Conservation (phyloP, 2,113 vertebrate genomes). For the Turnix velox region DNA sequence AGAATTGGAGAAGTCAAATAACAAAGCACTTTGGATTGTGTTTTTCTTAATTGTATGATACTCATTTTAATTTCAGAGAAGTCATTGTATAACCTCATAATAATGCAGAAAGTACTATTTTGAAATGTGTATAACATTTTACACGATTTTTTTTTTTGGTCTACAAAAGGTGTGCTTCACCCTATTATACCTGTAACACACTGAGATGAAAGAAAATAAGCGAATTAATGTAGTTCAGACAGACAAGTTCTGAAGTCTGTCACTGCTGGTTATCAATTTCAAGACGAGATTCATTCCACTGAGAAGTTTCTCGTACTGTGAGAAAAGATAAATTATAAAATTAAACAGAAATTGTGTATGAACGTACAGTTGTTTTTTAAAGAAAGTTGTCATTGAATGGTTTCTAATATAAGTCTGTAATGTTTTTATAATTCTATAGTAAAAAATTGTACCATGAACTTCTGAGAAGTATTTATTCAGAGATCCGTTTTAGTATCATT, state of each 20-base stretch:
- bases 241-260: background rate
- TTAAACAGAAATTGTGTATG: background rate
- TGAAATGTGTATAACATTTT: background rate
- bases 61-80: background rate
- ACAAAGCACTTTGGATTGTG: background rate
- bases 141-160: background rate
- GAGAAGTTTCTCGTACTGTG: background rate
- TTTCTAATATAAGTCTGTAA: slow-evolving; percentile 1
- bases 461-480: background rate
- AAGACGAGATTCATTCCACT: background rate
- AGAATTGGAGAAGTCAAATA: background rate
- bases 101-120: background rate
- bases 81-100: background rate
- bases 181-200: background rate
- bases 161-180: background rate
- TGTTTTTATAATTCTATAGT: background rate
- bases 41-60: slow-evolving; percentile 1
- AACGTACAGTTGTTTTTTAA: background rate
- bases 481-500: background rate
- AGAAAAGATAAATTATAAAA: background rate
- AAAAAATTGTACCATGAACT: background rate
- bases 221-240: background rate
- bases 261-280: background rate
- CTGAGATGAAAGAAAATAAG: background rate
- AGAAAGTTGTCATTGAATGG: background rate